Percentiles rank a stretch among this genome's conserved stretches.
phyloP scores from a whole-genome alignment of 2,888 invertebrate genomes.

The Lordiphosa fenestrarum region DNA sequence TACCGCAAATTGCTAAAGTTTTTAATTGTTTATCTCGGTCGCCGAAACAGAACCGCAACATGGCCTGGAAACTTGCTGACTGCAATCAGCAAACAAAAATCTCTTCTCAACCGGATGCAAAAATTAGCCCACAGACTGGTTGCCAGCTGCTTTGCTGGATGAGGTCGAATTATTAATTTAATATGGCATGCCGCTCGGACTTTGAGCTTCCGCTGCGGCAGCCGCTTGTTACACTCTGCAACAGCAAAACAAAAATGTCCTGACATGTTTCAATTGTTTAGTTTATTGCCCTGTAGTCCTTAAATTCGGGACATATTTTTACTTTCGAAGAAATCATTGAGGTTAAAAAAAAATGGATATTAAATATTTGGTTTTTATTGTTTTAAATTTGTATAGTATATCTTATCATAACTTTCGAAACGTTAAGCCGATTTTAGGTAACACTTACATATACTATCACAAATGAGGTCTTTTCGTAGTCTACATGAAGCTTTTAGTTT shows the following conservation, averaged over 20 bases:
- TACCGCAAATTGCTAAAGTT: conserved; percentile 74
- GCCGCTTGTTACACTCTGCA: conserved; percentile 27
- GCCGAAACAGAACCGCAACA: conserved; percentile 68
- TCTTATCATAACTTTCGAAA: too few species aligned
- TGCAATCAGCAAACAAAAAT: conserved; percentile 67
- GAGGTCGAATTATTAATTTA: conserved; percentile 75
- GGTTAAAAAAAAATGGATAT: too few species aligned
- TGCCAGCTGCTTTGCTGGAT: conserved; percentile 36
- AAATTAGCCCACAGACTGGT: conserved; percentile 34
- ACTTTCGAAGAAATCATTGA: too few species aligned
- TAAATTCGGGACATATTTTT: too few species aligned
- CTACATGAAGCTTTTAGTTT: too few species aligned
- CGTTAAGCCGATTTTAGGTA: too few species aligned
- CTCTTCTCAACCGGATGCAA: conserved; percentile 63
- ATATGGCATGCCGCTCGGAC: conserved; percentile 70
- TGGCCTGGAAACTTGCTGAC: conserved; percentile 29
- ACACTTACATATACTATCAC: too few species aligned
- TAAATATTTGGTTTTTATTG: too few species aligned
- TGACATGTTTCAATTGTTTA: too few species aligned
- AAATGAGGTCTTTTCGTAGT: too few species aligned
- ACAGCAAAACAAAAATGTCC: background rate
- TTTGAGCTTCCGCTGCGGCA: conserved; percentile 54
- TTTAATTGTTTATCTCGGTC: conserved; percentile 73
- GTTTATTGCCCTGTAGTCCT: too few species aligned
- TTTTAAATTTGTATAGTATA: too few species aligned